A percentile compares a stretch with the other conserved stretches of the same genome.
Conservation (phyloP, 2,797 vertebrate species). For the Benthosema pterotum region DNA sequence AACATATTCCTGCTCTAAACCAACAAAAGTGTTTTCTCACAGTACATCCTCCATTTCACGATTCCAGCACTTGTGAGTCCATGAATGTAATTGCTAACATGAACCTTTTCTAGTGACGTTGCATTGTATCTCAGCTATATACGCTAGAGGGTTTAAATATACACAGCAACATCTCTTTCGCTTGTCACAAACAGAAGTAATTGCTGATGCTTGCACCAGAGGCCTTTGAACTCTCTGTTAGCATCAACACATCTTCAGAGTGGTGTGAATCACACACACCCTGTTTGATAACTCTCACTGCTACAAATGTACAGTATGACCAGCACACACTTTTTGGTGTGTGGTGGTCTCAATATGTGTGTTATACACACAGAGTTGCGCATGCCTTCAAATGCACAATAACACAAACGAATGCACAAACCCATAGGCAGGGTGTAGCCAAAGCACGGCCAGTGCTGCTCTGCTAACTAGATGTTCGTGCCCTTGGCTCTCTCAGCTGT, state of each 20-base stretch:
- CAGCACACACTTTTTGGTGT: too few relatives aligned
- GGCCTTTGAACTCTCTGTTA: conserved; percentile 33
- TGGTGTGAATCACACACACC: conserved; percentile 56
- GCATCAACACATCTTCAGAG: conserved; percentile 31
- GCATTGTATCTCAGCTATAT: too few relatives aligned
- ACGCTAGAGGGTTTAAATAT: too few relatives aligned
- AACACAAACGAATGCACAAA: background rate
- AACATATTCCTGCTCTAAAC: too few relatives aligned
- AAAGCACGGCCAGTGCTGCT: conserved; percentile 35
- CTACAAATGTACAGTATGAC: conserved; percentile 13
- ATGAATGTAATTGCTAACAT: too few relatives aligned
- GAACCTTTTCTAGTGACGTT: too few relatives aligned
- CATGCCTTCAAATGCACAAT: conserved; percentile 25
- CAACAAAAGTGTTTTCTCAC: too few relatives aligned
- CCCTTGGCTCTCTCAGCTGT: conserved; percentile 49
- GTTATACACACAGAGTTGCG: too few relatives aligned
- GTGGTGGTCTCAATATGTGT: too few relatives aligned
- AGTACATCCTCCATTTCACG: too few relatives aligned
- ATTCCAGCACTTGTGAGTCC: too few relatives aligned
- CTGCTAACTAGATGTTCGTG: conserved; percentile 34
- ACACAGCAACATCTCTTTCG: conserved; percentile 29
- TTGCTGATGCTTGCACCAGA: conserved; percentile 11
- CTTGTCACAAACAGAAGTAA: conserved; percentile 27
- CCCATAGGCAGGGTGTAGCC: too few relatives aligned
- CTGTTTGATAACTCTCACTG: conserved; percentile 45